Evolutionary conservation across 2,797 vertebrate species (phyloP).

Genomic region (Clamator glandarius): DNA sequence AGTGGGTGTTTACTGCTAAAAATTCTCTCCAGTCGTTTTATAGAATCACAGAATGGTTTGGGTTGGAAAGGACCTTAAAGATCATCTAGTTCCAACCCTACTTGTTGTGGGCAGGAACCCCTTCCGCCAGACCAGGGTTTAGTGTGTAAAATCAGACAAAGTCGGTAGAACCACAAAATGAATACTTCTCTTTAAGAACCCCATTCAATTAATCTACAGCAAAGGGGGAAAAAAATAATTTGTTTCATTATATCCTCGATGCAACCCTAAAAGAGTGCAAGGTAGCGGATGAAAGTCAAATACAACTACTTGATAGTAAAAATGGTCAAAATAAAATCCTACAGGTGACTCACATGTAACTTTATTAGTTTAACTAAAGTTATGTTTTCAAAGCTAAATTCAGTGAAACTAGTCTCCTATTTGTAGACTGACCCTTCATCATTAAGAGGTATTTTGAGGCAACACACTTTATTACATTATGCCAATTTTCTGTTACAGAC

Average conservation of each 20-base stretch:
- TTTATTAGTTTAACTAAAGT: background rate
- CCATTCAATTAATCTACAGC: background rate
- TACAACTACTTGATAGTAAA: background rate
- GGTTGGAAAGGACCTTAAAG: background rate
- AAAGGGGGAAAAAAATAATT: background rate
- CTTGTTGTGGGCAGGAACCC: background rate
- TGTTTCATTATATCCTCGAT: background rate
- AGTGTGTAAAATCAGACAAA: background rate
- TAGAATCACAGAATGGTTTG: background rate
- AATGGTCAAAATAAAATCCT: background rate
- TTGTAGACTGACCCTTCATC: background rate
- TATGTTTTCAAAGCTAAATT: background rate
- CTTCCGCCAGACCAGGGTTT: background rate
- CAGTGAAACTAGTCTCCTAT: background rate
- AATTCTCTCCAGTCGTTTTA: background rate
- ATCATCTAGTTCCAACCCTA: rapidly evolving
- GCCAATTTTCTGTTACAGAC: background rate
- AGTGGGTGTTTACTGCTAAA: background rate
- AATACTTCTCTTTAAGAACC: background rate
- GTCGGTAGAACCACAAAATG: background rate
- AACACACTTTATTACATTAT: background rate
- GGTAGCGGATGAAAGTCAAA: background rate
- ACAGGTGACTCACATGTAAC: background rate
- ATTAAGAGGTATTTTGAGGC: slow-evolving; percentile 14
- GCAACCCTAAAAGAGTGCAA: background rate